Evolutionary conservation across 1,140 invertebrate genomes (phyloP).

Genomic region (Heliconius nattereri): DNA sequence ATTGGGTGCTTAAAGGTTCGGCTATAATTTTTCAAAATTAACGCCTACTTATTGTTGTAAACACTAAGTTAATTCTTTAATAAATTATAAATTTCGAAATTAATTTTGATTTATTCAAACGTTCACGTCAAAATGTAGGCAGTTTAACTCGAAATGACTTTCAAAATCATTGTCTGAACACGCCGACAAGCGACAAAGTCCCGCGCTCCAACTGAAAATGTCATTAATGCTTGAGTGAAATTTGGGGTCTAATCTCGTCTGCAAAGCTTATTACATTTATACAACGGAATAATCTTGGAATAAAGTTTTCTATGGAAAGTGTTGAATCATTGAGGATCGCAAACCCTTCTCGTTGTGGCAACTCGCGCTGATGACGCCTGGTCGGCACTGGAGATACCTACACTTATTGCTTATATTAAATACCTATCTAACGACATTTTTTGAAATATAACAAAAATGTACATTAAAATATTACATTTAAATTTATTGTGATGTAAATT

Average conservation of each 20-base stretch:
- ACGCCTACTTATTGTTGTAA: no score
- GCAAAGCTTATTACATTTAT: slow-evolving; percentile 80
- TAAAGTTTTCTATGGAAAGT: slow-evolving; percentile 80
- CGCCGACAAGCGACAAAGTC: slow-evolving; percentile 61
- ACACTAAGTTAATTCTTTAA: not conserved
- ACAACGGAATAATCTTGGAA: slow-evolving; percentile 79
- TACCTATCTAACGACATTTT: not conserved
- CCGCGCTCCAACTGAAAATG: slow-evolving; percentile 75
- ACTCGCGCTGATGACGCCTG: slow-evolving; percentile 45
- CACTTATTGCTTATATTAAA: not conserved
- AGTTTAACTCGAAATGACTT: slow-evolving; percentile 75
- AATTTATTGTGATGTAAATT: no score
- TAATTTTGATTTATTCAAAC: slow-evolving; percentile 39
- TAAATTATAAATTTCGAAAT: slow-evolving; percentile 15
- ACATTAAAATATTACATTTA: no score
- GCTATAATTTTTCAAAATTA: no score
- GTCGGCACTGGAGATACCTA: not conserved
- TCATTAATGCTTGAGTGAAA: slow-evolving; percentile 80
- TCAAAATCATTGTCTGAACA: slow-evolving; percentile 73
- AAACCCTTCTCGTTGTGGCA: slow-evolving; percentile 76
- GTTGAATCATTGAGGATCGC: slow-evolving; percentile 76
- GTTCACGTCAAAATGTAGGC: slow-evolving; percentile 26
- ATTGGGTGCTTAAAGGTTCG: no score
- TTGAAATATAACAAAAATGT: not conserved
- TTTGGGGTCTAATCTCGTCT: slow-evolving; percentile 78